Conservation (phyloP, 2,797 vertebrate species). For the Triplophysa yarkandensis region DNA sequence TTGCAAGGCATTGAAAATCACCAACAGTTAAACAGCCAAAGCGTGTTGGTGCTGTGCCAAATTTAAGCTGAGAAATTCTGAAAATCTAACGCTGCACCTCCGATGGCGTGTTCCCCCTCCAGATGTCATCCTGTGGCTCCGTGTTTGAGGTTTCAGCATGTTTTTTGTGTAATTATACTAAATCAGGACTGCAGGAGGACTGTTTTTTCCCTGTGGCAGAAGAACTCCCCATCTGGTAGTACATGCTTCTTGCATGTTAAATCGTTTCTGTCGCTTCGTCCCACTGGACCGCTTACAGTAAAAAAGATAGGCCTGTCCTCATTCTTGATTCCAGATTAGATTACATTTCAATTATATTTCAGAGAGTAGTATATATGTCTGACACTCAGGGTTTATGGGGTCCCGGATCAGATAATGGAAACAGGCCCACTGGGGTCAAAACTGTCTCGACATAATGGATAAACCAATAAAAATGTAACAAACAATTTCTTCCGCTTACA, state of each 20-base stretch:
- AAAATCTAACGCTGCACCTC: conserved; percentile 34
- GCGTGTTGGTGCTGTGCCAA: conserved; percentile 13
- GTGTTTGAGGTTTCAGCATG: conserved; percentile 58
- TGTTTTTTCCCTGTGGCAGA: conserved; percentile 48
- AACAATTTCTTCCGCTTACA: not conserved
- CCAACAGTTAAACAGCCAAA: not conserved
- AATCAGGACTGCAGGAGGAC: conserved; percentile 51
- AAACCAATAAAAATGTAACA: not conserved
- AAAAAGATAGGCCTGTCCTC: conserved; percentile 9
- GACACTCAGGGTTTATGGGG: not conserved
- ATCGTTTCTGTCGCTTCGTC: conserved; percentile 38
- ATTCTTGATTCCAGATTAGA: conserved; percentile 1
- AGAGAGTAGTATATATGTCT: not conserved
- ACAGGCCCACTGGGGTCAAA: not conserved
- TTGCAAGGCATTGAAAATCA: conserved; percentile 4
- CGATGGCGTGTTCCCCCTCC: conserved; percentile 44
- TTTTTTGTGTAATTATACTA: conserved; percentile 65
- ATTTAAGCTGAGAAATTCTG: not conserved
- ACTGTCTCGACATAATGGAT: not conserved
- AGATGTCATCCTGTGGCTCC: conserved; percentile 60
- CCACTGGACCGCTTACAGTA: conserved; percentile 38
- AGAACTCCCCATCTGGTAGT: conserved; percentile 58
- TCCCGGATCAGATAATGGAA: not conserved
- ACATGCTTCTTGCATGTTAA: conserved; percentile 53
- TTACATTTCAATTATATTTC: too few species aligned